Conservation (phyloP, 2,113 vertebrate species). For the Cisticola juncidis region DNA sequence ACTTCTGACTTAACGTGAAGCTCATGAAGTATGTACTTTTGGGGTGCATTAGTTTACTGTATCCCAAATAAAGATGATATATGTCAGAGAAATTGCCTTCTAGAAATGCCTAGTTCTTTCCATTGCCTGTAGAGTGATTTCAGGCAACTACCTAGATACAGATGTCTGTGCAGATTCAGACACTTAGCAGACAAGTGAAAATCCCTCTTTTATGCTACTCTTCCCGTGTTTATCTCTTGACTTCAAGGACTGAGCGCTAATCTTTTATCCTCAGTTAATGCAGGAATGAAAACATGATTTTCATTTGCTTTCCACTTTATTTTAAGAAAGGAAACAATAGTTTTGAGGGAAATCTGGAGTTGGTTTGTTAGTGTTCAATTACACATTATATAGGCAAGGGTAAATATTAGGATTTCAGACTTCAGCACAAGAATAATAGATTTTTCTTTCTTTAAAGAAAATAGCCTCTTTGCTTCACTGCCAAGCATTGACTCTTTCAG, state of each 20-base stretch:
- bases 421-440: constrained; percentile 13
- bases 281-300: background rate
- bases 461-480: background rate
- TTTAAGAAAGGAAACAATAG: background rate
- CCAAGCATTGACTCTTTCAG: constrained; percentile 43
- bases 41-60: background rate
- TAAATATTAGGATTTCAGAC: constrained; percentile 26
- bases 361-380: background rate
- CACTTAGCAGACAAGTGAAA: background rate
- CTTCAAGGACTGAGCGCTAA: background rate
- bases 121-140: background rate
- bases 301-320: background rate
- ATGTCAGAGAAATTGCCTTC: background rate
- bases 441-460: constrained; percentile 33
- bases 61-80: background rate
- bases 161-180: background rate
- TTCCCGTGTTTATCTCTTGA: background rate
- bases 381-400: background rate
- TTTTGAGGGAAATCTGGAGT: background rate
- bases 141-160: background rate
- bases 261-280: background rate
- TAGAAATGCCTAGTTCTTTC: background rate
- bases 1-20: background rate
- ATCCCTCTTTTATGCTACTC: background rate
- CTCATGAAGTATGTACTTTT: background rate